Percentiles rank a stretch among this genome's conserved stretches.
These are phyloP conservation scores for Xestobium rufovillosum DNA, from an alignment of 2,888 invertebrate genomes.

Conservation along the genomic window DNA sequence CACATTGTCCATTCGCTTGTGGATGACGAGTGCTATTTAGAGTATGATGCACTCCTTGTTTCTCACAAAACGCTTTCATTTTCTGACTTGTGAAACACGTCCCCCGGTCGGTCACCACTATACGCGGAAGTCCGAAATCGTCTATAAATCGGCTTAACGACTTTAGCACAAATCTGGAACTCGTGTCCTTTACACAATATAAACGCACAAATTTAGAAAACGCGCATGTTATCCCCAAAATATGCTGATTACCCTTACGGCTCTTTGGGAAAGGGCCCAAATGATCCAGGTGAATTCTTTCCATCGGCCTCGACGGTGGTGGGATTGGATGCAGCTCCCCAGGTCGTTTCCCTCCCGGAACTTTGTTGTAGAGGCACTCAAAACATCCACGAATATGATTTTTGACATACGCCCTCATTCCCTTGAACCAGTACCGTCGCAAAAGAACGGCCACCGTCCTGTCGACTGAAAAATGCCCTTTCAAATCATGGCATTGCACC, in stretches of 20 bases:
- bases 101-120: too few species aligned
- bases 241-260: too few species aligned
- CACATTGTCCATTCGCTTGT: slow-evolving; percentile 22
- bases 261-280: slow-evolving; percentile 19
- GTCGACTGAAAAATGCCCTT: slow-evolving; percentile 21
- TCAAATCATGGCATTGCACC: too few species aligned
- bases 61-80: too few species aligned
- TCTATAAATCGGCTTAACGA: too few species aligned
- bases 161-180: too few species aligned
- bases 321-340: slow-evolving; percentile 19
- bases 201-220: too few species aligned
- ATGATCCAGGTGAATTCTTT: slow-evolving; percentile 21
- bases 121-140: too few species aligned
- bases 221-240: too few species aligned
- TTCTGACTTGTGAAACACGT: too few species aligned
- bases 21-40: slow-evolving; percentile 21
- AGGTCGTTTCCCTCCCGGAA: slow-evolving; percentile 16
- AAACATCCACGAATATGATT: slow-evolving; percentile 23
- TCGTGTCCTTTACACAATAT: too few species aligned
- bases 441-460: slow-evolving; percentile 13
- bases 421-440: slow-evolving; percentile 11
- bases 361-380: slow-evolving; percentile 23
- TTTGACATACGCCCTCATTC: slow-evolving; percentile 22
- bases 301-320: slow-evolving; percentile 17
- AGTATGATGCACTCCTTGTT: too few species aligned